Percentiles rank a stretch among this genome's conserved stretches.
These are phyloP conservation scores for Onychorhynchus coronatus DNA, from an alignment of 2,113 vertebrate genomes.

Conservation along the genomic window DNA sequence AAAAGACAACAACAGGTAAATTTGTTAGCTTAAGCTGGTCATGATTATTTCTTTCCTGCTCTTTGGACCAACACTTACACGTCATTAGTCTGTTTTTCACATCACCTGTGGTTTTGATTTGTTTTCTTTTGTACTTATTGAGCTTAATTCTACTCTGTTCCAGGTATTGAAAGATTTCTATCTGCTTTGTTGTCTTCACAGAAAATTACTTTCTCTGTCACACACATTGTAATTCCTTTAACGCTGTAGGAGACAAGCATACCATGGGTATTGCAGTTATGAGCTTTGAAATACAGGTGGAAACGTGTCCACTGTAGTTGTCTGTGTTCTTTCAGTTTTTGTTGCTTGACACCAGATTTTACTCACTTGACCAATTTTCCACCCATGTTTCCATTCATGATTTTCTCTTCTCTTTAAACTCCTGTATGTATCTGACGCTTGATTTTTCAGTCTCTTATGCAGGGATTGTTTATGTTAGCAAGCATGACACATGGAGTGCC, in stretches of 20 bases:
- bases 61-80: neutral
- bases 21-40: neutral
- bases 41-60: neutral
- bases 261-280: neutral
- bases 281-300: neutral
- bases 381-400: neutral
- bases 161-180: neutral
- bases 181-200: neutral
- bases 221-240: neutral
- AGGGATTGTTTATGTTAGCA: neutral
- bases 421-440: neutral
- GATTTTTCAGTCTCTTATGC: neutral
- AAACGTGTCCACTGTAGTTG: neutral
- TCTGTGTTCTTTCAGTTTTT: neutral
- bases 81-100: neutral
- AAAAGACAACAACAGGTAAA: constrained; percentile 1
- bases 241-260: neutral
- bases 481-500: neutral
- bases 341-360: neutral
- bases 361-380: neutral
- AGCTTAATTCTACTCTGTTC: neutral
- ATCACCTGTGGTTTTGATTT: neutral
- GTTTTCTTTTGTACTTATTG: neutral
- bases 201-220: neutral
- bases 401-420: neutral